Base-by-base conservation (phyloP, 2,113 vertebrate species). In the Catagonus wagneri region DNA sequence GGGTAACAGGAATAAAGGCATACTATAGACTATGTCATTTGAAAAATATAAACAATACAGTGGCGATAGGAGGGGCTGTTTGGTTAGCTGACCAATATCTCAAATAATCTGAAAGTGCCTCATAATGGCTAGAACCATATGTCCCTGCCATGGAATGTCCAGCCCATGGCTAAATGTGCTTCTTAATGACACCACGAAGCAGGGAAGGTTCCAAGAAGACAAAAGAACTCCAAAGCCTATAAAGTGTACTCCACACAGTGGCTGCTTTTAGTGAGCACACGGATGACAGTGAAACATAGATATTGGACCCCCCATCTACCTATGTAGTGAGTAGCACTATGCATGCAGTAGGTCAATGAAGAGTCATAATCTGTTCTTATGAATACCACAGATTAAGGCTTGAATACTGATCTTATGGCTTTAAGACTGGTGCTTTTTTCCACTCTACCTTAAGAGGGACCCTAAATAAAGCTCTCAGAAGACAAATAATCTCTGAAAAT, bases 61-160 rank as follows among this genome's bases (percentile, higher is more conserved):
- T 78, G 63, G 83, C 36, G 71, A 83, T 1, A 93, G 93, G 95
- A 9, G 93, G 74, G 86, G 66, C 52, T 86, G 10, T 94, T 94
- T 90, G 72, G 10, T 90, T 95, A 78, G n/a, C 92, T 95, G 92
- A 96, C 81, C 85, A 91, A 93, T 72, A 91, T 14, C 15, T 84
- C 89, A 90, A 95, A 96, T 68, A 94, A 58, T 23, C 15, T 60
- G 36, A 54, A 74, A 69, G 80, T 60, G 54, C 15, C 39, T 27
- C 80, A 65, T 20, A 52, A 44, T 12, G 72, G 79, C 54, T 75
- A 94, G 27, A 65, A 52, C 39, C 87, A 90, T 44, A 69, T 9
- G 44, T 56, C 69, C 25, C 29, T 61, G 20, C 25, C 71, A 54
- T 20, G 52, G 52, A 75, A 93, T 12, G 72, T 23, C 80, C 91